Evolutionary conservation across 2,113 vertebrate species (phyloP).

Genomic region (Poeciliopsis retropinna): DNA sequence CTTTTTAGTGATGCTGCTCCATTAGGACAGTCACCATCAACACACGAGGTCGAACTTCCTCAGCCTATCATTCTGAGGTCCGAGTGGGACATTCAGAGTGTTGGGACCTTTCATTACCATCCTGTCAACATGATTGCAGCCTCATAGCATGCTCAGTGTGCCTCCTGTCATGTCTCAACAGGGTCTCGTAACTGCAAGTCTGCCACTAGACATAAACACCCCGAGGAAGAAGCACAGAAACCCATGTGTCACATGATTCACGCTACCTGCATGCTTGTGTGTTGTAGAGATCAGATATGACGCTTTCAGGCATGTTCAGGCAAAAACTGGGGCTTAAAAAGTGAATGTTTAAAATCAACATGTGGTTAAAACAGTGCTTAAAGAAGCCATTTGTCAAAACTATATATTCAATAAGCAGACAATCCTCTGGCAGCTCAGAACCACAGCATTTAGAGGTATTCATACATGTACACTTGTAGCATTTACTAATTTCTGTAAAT

Average conservation of each 20-base stretch:
- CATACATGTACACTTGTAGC: background rate
- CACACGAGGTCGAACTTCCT: slow-evolving; percentile 59
- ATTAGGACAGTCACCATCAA: slow-evolving; percentile 28
- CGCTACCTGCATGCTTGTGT: slow-evolving; percentile 31
- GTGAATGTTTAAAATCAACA: background rate
- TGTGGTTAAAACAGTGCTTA: background rate
- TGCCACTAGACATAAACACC: slow-evolving; percentile 52
- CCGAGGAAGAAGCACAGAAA: slow-evolving; percentile 6
- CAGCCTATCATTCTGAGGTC: slow-evolving; percentile 48
- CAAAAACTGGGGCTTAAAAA: background rate
- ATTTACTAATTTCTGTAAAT: background rate
- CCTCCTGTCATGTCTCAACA: slow-evolving; percentile 59
- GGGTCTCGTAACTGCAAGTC: slow-evolving; percentile 56
- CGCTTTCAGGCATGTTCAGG: background rate
- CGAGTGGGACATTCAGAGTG: slow-evolving; percentile 18
- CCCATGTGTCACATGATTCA: slow-evolving; percentile 33
- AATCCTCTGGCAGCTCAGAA: background rate
- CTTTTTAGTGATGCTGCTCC: background rate
- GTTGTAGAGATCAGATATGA: slow-evolving; percentile 2
- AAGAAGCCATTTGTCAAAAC: background rate
- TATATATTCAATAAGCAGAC: background rate
- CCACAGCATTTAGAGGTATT: background rate
- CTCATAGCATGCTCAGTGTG: slow-evolving; percentile 55
- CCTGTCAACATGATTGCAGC: slow-evolving; percentile 58
- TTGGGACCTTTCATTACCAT: slow-evolving; percentile 61